phyloP scores from a whole-genome alignment of 2,888 invertebrate genomes.

The Ectemnius lituratus region DNA sequence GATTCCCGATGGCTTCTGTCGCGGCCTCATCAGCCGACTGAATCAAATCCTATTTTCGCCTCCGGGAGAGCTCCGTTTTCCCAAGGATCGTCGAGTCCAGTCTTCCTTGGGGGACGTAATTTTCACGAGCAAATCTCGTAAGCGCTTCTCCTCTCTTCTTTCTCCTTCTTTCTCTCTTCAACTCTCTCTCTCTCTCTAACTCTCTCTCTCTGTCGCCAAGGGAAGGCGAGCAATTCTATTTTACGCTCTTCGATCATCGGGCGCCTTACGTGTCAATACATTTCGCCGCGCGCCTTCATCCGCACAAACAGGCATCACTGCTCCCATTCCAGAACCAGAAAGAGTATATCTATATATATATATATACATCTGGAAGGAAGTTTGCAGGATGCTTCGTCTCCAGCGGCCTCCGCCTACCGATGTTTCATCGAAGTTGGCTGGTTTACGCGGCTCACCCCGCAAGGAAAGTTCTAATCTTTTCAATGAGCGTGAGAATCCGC shows the following conservation, averaged over 20 bases:
- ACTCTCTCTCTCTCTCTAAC: too few species aligned
- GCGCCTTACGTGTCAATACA: slow-evolving; percentile 5
- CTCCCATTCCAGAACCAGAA: too few species aligned
- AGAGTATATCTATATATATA: not conserved
- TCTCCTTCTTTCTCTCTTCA: too few species aligned
- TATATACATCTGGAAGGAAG: not conserved
- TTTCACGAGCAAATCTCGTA: slow-evolving; percentile 6
- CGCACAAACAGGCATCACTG: too few species aligned
- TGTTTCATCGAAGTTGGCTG: slow-evolving; percentile 3
- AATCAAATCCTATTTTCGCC: slow-evolving; percentile 32
- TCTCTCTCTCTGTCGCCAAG: not conserved
- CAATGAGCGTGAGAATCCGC: not conserved
- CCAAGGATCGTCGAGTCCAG: not conserved
- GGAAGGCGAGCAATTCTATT: slow-evolving; percentile 12
- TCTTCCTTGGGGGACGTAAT: slow-evolving; percentile 1
- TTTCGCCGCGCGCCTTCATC: not conserved
- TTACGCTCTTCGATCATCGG: slow-evolving; percentile 13
- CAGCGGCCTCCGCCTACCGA: not conserved
- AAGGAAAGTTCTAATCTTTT: slow-evolving; percentile 1
- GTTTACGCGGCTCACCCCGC: not conserved
- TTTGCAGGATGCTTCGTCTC: slow-evolving; percentile 4
- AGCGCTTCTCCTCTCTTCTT: not conserved
- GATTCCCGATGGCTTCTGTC: slow-evolving; percentile 25
- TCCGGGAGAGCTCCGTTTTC: slow-evolving; percentile 4
- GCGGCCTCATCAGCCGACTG: slow-evolving; percentile 14